Conservation (phyloP, 2,113 vertebrate species). For the Empidonax traillii region DNA sequence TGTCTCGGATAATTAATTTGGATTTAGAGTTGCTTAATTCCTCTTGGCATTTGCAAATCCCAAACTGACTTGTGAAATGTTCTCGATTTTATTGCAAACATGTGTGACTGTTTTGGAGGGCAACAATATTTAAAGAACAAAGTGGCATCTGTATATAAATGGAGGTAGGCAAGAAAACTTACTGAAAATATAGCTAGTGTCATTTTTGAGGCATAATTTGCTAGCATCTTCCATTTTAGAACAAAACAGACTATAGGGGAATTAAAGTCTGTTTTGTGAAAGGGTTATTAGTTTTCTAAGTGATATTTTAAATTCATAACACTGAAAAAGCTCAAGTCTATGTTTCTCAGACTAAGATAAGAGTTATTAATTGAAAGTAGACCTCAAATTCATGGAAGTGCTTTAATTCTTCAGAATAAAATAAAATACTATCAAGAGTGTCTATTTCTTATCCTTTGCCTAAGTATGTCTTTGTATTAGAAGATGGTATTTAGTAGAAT, state of each 20-base stretch:
- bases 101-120: not conserved
- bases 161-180: not conserved
- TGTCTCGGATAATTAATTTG: conserved; percentile 15
- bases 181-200: not conserved
- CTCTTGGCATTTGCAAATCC: conserved; percentile 29
- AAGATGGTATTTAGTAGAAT: not conserved
- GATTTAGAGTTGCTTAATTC: conserved; percentile 42
- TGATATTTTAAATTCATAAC: not conserved
- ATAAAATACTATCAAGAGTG: not conserved
- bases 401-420: not conserved
- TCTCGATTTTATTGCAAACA: conserved; percentile 51
- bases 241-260: not conserved
- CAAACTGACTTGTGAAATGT: conserved; percentile 1
- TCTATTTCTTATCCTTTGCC: not conserved
- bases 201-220: not conserved
- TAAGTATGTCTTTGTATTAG: not conserved
- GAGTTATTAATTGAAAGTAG: not conserved
- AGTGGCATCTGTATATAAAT: not conserved
- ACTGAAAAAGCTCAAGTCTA: not conserved
- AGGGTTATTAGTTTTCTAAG: not conserved
- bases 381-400: not conserved
- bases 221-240: not conserved
- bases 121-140: not conserved
- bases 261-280: not conserved
- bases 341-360: not conserved